These are phyloP conservation scores for Perizoma affinitatum DNA, from an alignment of 2,888 invertebrate genomes.

Conservation along the genomic window DNA sequence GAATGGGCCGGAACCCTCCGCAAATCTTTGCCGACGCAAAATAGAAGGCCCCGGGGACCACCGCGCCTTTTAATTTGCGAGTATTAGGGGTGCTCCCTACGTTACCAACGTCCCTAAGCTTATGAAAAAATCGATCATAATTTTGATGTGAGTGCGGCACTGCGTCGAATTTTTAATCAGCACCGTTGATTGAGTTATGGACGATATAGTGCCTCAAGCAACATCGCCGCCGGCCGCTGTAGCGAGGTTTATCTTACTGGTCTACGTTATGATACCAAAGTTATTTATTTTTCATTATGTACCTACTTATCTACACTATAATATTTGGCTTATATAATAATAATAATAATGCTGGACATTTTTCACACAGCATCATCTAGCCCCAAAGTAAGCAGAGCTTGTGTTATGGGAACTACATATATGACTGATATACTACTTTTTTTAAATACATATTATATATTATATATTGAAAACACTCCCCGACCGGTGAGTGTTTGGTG, in stretches of 20 bases:
- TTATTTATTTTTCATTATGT: constrained; percentile 7
- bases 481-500: no score
- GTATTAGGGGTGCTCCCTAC: constrained; percentile 69
- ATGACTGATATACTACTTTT: no score
- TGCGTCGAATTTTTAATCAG: constrained; percentile 65
- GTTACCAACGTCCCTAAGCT: constrained; percentile 42
- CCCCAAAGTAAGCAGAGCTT: no score
- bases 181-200: constrained; percentile 54
- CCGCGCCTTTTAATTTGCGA: constrained; percentile 83
- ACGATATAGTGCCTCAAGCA: constrained; percentile 46
- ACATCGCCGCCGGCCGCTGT: constrained; percentile 22
- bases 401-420: no score
- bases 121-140: constrained; percentile 37
- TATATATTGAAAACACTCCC: no score
- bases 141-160: constrained; percentile 47
- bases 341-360: no score
- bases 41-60: constrained; percentile 68
- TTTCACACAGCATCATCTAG: no score
- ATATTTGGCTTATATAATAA: no score
- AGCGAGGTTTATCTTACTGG: neutral
- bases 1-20: constrained; percentile 66
- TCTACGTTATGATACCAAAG: constrained; percentile 3
- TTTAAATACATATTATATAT: no score
- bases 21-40: constrained; percentile 75
- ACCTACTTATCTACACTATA: neutral